phyloP scores from a whole-genome alignment of 2,113 vertebrate genomes.

The Podarcis raffonei region DNA sequence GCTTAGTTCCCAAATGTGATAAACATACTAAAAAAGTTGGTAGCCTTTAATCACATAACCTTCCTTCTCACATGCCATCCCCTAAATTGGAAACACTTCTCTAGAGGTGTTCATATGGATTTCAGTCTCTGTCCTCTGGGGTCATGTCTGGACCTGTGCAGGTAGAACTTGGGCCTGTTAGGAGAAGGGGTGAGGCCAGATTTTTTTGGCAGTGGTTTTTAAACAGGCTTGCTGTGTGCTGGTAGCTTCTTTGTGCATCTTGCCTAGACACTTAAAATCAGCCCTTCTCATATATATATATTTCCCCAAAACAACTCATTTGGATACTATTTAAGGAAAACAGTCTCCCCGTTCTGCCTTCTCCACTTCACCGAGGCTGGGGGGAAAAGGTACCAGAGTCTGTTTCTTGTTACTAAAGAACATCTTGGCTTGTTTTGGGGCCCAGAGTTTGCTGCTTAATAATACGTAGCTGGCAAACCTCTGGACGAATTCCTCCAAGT shows the following conservation, averaged over 20 bases:
- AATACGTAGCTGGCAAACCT: conserved; percentile 80
- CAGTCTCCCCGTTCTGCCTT: conserved; percentile 68
- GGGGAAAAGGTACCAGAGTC: conserved; percentile 80
- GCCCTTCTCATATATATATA: conserved; percentile 59
- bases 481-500: conserved; percentile 85
- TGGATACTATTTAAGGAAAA: conserved; percentile 77
- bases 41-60: conserved; percentile 41
- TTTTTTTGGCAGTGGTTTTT: conserved; percentile 76
- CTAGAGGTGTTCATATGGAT: conserved; percentile 70
- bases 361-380: conserved; percentile 67
- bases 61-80: conserved; percentile 53
- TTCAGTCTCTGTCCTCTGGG: conserved; percentile 89
- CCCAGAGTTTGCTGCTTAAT: conserved; percentile 82
- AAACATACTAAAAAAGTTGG: too few species aligned
- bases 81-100: conserved; percentile 60
- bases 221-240: conserved; percentile 84
- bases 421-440: conserved; percentile 81
- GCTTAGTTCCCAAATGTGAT: too few species aligned
- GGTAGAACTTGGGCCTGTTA: conserved; percentile 90
- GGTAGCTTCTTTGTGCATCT: conserved; percentile 86
- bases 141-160: conserved; percentile 95
- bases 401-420: conserved; percentile 89
- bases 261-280: conserved; percentile 82
- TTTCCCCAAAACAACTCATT: conserved; percentile 73
- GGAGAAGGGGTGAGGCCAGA: conserved; percentile 80